Base-by-base conservation (phyloP, 2,888 invertebrate species). In the Orchesella flavescens region DNA sequence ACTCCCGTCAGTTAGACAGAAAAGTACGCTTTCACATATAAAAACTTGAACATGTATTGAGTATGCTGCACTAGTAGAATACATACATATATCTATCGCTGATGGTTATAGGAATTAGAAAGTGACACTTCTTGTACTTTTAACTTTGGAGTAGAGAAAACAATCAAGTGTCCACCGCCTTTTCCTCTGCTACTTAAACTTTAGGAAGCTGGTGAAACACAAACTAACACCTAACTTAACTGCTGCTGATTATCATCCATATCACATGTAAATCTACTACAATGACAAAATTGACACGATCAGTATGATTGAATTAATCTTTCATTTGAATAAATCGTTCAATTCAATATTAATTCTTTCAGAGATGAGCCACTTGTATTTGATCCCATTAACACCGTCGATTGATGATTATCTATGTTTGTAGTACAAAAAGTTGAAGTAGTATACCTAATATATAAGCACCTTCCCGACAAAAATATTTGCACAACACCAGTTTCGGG, bases 371-470 rank as follows among this genome's bases (percentile, higher is more conserved):
- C 61, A 61, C 53, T 10, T 57, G 49, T 75, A 15, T 4, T 46
- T 73, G 65, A 75, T 65, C 55, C 49, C 75, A 24, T 44, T n/a
- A 68, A 59, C 19, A 57, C 34, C 57, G 61, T 61, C 23, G 24
- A 21, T 23, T 61, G 24, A 23, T 3, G 13, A 53, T 53, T 53
- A n/a, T n/a, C 2, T 53, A 23, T 24, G 23, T 23, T 23, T 12
- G 61, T 61, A 61, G 13, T 61, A 24, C 66, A 9, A 66, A 65
- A 59, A 59, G 66, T 66, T 21, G 61, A 61, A 23, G 23, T 53
- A 5, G 53, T 53, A 53, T 13, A n/a, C 17, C 53, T 53, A 2
- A 5, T 44, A 57, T 34, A 19, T 44, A 75, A 75, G 74, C 78
- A 78, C 71, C 68, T 66, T 71, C 53, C 34, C 34, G 34, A 34